Evolutionary conservation across 2,113 vertebrate species (phyloP).

Genomic region (Platichthys stellatus): DNA sequence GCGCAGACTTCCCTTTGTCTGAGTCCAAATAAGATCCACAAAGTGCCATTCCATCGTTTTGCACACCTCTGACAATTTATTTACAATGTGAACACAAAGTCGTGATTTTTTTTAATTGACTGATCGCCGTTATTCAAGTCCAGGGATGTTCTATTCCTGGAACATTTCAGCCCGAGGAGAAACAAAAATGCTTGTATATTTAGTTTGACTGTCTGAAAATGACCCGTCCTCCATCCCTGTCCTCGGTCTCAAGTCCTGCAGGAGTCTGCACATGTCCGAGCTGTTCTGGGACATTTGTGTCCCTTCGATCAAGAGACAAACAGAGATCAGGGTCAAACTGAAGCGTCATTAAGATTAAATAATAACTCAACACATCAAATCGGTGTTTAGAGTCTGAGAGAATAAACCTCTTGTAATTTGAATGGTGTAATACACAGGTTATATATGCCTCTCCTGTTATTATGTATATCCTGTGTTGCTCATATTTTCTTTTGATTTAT

Average conservation of each 20-base stretch:
- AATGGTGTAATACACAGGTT: not conserved
- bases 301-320: constrained; percentile 37
- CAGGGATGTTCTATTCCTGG: constrained; percentile 64
- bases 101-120: constrained; percentile 35
- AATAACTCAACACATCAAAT: constrained; percentile 22
- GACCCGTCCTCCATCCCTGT: constrained; percentile 58
- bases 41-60: constrained; percentile 27
- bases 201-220: constrained; percentile 60
- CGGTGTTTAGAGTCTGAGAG: not conserved
- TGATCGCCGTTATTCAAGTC: constrained; percentile 52
- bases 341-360: constrained; percentile 21
- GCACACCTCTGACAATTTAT: constrained; percentile 36
- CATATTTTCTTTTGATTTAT: not conserved
- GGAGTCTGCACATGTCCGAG: constrained; percentile 33
- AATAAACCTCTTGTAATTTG: not conserved
- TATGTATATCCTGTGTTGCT: too few relatives aligned
- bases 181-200: constrained; percentile 52
- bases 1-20: constrained; percentile 69
- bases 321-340: constrained; percentile 16
- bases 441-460: too few relatives aligned
- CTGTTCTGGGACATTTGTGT: constrained; percentile 56
- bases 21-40: constrained; percentile 54
- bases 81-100: constrained; percentile 65
- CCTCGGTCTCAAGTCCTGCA: constrained; percentile 49
- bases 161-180: constrained; percentile 55